These are phyloP conservation scores for Brachycybe producta DNA, from an alignment of 2,888 invertebrate genomes.

Conservation along the genomic window DNA sequence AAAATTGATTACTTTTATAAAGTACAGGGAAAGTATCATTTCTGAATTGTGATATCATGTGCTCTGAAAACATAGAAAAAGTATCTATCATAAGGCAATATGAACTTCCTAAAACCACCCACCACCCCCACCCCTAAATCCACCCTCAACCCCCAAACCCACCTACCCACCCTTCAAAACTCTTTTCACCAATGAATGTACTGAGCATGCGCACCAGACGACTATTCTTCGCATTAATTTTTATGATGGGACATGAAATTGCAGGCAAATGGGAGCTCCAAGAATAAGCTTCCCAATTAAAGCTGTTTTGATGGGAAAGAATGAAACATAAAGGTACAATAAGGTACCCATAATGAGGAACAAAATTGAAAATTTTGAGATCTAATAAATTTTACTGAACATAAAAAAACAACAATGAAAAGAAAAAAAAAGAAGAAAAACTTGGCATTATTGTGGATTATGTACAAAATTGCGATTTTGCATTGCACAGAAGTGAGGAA, in stretches of 20 bases:
- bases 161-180: no score
- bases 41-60: not conserved
- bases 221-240: conserved; percentile 17
- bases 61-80: no score
- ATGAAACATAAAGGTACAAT: conserved; percentile 15
- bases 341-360: conserved; percentile 11
- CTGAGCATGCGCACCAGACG: conserved; percentile 12
- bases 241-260: conserved; percentile 14
- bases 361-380: conserved; percentile 16
- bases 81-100: no score
- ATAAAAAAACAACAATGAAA: conserved; percentile 10
- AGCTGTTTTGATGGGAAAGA: conserved; percentile 18
- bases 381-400: conserved; percentile 11
- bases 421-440: conserved; percentile 1
- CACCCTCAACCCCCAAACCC: no score
- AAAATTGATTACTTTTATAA: conserved; percentile 10
- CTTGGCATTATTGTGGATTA: no score
- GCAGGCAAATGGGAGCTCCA: conserved; percentile 16
- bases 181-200: not conserved
- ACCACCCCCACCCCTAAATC: no score
- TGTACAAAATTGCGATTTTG: conserved; percentile 14
- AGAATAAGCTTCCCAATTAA: conserved; percentile 18
- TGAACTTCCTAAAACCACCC: no score
- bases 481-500: not conserved
- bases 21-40: conserved; percentile 3